Evolutionary conservation across 2,113 vertebrate species (phyloP).

Genomic region (Bucco capensis): DNA sequence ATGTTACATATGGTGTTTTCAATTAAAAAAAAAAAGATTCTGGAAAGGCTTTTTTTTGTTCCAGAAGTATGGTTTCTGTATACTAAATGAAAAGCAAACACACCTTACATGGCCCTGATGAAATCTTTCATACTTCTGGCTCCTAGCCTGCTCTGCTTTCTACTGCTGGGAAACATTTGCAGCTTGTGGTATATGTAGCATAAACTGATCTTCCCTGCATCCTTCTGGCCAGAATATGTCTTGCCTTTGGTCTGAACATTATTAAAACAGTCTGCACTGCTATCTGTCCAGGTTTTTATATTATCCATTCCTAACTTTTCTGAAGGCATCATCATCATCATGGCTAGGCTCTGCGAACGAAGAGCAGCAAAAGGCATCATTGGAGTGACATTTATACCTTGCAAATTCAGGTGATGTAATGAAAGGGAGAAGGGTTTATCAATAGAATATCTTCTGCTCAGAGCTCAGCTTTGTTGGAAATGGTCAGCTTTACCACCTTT

Average conservation of each 20-base stretch:
- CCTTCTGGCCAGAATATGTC: background rate
- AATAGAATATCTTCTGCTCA: background rate
- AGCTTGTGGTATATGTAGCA: background rate
- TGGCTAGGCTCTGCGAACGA: no score
- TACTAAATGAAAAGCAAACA: background rate
- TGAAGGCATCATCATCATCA: background rate
- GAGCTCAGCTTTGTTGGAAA: background rate
- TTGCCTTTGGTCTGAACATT: background rate
- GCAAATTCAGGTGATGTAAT: background rate
- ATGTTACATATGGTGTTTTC: background rate
- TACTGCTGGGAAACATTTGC: background rate
- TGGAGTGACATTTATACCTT: background rate
- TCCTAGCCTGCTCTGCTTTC: background rate
- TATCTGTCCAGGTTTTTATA: background rate
- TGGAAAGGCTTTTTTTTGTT: background rate
- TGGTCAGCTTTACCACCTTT: background rate
- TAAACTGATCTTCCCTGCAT: background rate
- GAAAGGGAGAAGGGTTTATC: background rate
- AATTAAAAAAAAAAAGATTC: background rate
- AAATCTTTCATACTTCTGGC: background rate
- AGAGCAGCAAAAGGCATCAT: no score
- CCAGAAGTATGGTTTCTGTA: background rate
- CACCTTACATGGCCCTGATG: background rate
- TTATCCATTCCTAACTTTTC: background rate
- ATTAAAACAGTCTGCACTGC: background rate